phyloP scores from a whole-genome alignment of 92 coral and sea anemone species.

The Muricea muricata region DNA sequence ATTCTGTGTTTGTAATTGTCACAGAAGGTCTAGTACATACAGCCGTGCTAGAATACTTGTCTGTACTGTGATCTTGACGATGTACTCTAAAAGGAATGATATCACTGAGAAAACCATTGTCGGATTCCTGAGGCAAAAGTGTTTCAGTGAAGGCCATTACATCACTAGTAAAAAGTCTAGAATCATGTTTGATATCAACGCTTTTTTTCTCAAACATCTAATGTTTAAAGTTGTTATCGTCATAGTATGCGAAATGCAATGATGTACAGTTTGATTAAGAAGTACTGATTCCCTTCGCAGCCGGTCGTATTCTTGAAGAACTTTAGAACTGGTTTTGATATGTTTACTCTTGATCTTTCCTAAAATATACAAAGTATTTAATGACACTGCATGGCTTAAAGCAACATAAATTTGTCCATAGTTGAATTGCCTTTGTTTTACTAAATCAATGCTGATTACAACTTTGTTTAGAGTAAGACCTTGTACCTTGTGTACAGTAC shows the following conservation, averaged over 20 bases:
- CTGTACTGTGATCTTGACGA: not conserved
- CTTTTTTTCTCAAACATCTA: slow-evolving; percentile 25
- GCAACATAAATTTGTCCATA: too few species aligned
- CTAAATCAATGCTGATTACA: slow-evolving; percentile 63
- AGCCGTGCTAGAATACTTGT: not conserved
- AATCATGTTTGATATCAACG: not conserved
- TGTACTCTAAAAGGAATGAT: too few species aligned
- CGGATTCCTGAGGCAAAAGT: too few species aligned
- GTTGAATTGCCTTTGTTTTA: slow-evolving; percentile 59
- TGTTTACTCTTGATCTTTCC: not conserved
- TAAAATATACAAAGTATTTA: slow-evolving; percentile 44
- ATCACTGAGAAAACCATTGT: too few species aligned
- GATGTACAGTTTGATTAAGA: not conserved
- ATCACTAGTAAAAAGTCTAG: not conserved
- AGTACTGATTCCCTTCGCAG: not conserved
- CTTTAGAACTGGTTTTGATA: slow-evolving; percentile 34
- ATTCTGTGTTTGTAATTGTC: not conserved
- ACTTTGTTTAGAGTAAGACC: too few species aligned
- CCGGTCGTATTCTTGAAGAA: slow-evolving; percentile 36
- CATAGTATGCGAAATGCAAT: too few species aligned
- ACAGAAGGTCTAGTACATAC: not conserved
- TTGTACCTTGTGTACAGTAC: too few species aligned
- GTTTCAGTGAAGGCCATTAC: slow-evolving; percentile 56
- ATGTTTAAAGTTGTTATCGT: slow-evolving; percentile 27
- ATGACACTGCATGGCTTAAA: slow-evolving; percentile 61